Evolutionary conservation across 2,797 vertebrate species (phyloP).

Genomic region (Mormyrus proboscirostris): DNA sequence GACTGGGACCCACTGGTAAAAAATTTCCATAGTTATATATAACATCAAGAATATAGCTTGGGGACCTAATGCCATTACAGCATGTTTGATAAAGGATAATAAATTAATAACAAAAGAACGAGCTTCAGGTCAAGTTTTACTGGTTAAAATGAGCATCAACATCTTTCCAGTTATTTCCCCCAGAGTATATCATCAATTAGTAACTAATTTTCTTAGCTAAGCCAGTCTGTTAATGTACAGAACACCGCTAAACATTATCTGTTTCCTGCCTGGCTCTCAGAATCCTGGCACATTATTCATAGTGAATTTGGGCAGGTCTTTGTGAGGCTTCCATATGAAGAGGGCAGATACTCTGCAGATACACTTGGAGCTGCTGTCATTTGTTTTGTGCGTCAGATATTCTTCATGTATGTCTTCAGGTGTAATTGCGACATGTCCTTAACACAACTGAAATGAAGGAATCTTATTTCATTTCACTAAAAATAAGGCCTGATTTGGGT

Average conservation of each 20-base stretch:
- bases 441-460: background rate
- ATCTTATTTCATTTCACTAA: background rate
- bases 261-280: background rate
- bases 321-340: background rate
- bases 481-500: background rate
- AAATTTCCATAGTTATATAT: slow-evolving; percentile 1
- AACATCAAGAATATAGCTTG: background rate
- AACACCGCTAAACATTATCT: background rate
- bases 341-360: background rate
- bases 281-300: background rate
- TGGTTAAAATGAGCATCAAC: slow-evolving; percentile 4
- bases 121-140: slow-evolving; percentile 1
- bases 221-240: background rate
- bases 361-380: background rate
- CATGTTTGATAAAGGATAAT: slow-evolving; percentile 4
- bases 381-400: background rate
- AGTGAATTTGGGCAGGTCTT: background rate
- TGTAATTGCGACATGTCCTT: background rate
- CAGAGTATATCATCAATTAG: background rate
- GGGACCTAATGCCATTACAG: slow-evolving; percentile 1
- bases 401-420: background rate
- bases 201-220: background rate
- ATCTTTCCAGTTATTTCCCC: background rate
- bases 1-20: background rate
- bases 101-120: slow-evolving; percentile 5